Percentiles rank a stretch among this genome's conserved stretches.
phyloP scores from a whole-genome alignment of 2,888 invertebrate species.

The Drosophila fungiperda region DNA sequence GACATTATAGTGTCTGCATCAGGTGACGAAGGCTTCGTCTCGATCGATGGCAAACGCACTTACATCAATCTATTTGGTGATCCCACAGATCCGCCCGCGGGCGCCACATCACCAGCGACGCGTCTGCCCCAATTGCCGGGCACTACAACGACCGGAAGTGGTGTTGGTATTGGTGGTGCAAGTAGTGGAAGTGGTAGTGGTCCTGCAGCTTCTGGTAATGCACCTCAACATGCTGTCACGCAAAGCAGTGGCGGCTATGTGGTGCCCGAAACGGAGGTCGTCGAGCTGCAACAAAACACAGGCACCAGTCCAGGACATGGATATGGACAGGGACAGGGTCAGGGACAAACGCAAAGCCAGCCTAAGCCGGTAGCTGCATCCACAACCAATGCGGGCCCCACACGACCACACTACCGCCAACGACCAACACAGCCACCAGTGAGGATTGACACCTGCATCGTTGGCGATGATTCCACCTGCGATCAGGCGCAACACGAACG shows the following conservation, averaged over 20 bases:
- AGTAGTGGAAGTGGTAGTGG: constrained; percentile 39
- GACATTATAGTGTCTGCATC: constrained; percentile 93
- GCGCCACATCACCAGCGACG: constrained; percentile 82
- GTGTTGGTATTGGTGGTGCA: constrained; percentile 52
- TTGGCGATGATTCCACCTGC: constrained; percentile 96
- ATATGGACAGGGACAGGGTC: constrained; percentile 73
- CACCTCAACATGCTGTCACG: constrained; percentile 62
- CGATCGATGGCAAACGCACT: constrained; percentile 95
- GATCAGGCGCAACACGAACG: constrained; percentile 94
- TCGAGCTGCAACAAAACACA: constrained; percentile 82
- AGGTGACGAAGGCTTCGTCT: constrained; percentile 94
- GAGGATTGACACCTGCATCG: constrained; percentile 96
- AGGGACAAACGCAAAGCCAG: constrained; percentile 6
- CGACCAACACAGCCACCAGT: constrained; percentile 84
- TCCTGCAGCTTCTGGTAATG: constrained; percentile 15
- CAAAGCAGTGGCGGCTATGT: constrained; percentile 88
- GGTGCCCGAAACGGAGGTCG: constrained; percentile 87
- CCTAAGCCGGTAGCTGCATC: constrained; percentile 52
- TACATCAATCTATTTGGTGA: constrained; percentile 94
- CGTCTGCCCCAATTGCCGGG: constrained; percentile 82
- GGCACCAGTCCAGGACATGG: constrained; percentile 85
- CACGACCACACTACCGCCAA: constrained; percentile 88
- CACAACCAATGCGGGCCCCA: constrained; percentile 86
- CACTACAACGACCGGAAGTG: constrained; percentile 38
- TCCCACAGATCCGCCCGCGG: constrained; percentile 84